Percentiles rank a stretch among this genome's conserved stretches.
These are phyloP conservation scores for Ypsolopha sequella DNA, from an alignment of 2,888 invertebrate genomes.

Conservation along the genomic window DNA sequence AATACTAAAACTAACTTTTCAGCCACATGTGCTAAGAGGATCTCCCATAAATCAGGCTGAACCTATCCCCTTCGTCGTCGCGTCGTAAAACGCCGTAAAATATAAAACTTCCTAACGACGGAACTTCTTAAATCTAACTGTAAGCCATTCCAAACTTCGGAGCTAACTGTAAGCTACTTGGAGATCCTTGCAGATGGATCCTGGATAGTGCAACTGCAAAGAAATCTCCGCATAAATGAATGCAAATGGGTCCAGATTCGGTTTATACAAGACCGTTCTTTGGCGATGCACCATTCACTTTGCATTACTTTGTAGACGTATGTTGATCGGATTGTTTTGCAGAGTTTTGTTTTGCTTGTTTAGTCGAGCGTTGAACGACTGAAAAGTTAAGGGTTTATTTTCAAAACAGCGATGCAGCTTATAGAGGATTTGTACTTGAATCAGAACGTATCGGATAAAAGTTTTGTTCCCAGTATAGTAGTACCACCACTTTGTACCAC, in stretches of 20 bases:
- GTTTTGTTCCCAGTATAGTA: too few species aligned
- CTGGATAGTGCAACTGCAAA: slow-evolving; percentile 4
- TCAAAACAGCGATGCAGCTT: too few species aligned
- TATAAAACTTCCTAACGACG: slow-evolving; percentile 51
- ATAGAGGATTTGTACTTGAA: too few species aligned
- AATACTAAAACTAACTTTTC: neutral
- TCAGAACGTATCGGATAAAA: too few species aligned
- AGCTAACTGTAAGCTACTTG: slow-evolving; percentile 18
- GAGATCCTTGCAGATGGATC: slow-evolving; percentile 30
- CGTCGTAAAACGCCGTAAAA: slow-evolving; percentile 18
- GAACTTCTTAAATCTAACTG: slow-evolving; percentile 29
- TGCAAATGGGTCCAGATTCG: neutral
- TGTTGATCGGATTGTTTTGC: too few species aligned
- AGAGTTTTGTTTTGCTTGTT: too few species aligned
- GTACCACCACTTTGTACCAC: too few species aligned
- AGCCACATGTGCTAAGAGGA: slow-evolving; percentile 6
- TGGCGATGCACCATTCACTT: too few species aligned
- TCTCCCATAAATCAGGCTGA: slow-evolving; percentile 39
- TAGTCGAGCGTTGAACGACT: too few species aligned
- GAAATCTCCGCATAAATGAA: slow-evolving; percentile 3
- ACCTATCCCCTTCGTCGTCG: slow-evolving; percentile 29
- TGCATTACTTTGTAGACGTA: too few species aligned
- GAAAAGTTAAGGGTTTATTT: too few species aligned
- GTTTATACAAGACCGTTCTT: neutral
- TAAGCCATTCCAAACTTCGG: slow-evolving; percentile 28